Conservation (phyloP, 1,140 invertebrate species). For the Drosophila athabasca region DNA sequence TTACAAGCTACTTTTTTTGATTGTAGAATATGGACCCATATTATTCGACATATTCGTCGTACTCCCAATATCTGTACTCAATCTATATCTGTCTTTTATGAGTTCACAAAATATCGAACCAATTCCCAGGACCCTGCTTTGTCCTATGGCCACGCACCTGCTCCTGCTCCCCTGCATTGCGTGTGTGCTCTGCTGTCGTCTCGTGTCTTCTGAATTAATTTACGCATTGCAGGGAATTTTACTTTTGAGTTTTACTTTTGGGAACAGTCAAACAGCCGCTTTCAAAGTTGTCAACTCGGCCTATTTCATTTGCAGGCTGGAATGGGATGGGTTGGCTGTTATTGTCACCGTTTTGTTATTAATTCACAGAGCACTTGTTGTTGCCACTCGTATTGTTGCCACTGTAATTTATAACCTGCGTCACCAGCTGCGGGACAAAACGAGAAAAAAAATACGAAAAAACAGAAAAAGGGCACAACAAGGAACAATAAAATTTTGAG, state of each 20-base stretch:
- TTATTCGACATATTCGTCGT: no score
- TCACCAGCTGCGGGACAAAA: conserved; percentile 49
- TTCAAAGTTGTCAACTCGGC: conserved; percentile 71
- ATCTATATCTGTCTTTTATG: no score
- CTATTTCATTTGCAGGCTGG: conserved; percentile 72
- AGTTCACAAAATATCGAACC: no score
- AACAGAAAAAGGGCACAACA: conserved; percentile 3
- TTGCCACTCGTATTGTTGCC: conserved; percentile 41
- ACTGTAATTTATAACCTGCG: conserved; percentile 66
- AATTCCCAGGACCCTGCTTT: background rate
- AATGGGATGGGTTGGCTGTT: conserved; percentile 14
- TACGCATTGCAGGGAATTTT: conserved; percentile 50
- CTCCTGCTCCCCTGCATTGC: conserved; percentile 30
- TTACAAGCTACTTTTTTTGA: no score
- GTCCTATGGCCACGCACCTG: conserved; percentile 38
- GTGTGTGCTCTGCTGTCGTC: conserved; percentile 20
- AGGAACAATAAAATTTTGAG: conserved; percentile 47
- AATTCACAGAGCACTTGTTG: conserved; percentile 54
- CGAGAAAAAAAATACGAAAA: conserved; percentile 19
- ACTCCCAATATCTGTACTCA: no score
- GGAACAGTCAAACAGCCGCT: conserved; percentile 16
- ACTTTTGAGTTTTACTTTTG: conserved; percentile 26
- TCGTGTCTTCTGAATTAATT: conserved; percentile 66
- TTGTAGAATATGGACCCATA: no score
- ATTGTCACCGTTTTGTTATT: conserved; percentile 61